Base-by-base conservation (phyloP, 1,140 invertebrate species). In the Drosophila kikkawai region DNA sequence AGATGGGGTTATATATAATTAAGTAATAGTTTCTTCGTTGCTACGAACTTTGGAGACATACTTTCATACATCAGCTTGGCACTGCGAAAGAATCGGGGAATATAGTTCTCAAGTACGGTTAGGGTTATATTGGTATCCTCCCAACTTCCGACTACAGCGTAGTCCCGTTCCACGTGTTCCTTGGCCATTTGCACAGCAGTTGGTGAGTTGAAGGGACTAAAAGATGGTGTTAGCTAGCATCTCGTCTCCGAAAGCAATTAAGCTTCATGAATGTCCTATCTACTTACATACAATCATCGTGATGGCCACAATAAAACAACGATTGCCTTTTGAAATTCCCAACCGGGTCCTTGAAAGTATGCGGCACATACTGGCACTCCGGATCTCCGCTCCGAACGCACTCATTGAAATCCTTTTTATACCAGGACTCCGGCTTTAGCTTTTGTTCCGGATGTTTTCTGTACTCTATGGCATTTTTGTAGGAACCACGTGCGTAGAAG, bases 331-430 rank as follows among this genome's bases (percentile, higher is more conserved):
- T 94, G 86, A 97, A 96, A 93, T 97, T 96, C 1, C 96, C 95
- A 9, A 34, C 96, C 95, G 68, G 96, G 93, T 97, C 96, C 82
- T 96, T 95, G 2, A 96, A 95, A 80, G 96, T 96, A 0, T 97
- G 96, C 73, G 96, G 95, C 12, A 96, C 91, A 92, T 97, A 98
- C 73, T 95, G 95, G 81, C 97, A 98, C 93, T 98, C 97, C n/a
- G 96, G 94, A 93, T 98, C 97, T 0, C 96, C 96, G 60, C 95
- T 95, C 56, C 96, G 92, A 7, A 98, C 97, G 81, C 97, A 98
- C 2, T 96, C 95, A 88, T 98, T 97, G 91, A 97, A 98, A 93
- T 98, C 96, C 95, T 98, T 98, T 92, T 97, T 97, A 5, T 97
- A 93, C 97, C 97, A 98, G 29, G 95, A 94, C 7, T 95, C 96